Evolutionary conservation across 2,797 vertebrate genomes (phyloP).

Genomic region (Sebastes diploproa): DNA sequence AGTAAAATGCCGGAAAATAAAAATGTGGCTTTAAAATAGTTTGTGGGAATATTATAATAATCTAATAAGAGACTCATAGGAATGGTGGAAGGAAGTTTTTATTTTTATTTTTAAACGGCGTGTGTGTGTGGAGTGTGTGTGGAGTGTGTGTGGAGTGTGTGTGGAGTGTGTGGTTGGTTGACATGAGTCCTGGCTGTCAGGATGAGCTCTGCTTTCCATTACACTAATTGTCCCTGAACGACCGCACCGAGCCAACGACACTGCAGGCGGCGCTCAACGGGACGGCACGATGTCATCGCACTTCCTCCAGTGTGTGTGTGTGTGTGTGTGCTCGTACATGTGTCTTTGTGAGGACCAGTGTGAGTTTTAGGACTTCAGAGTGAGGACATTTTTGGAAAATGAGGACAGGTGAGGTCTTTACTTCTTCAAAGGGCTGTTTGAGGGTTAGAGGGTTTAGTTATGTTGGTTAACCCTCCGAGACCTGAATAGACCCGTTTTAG

Average conservation of each 20-base stretch:
- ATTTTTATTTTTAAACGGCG: neutral
- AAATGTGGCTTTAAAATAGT: neutral
- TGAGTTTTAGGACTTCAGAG: neutral
- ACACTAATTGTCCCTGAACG: slow-evolving; percentile 25
- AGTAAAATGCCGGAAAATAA: neutral
- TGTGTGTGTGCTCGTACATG: neutral
- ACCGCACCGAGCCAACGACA: slow-evolving; percentile 5
- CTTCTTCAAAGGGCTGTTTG: no score
- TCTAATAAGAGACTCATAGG: neutral
- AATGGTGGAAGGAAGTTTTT: neutral
- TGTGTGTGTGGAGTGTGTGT: slow-evolving; percentile 7
- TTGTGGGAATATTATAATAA: neutral
- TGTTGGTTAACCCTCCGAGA: no score
- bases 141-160: neutral
- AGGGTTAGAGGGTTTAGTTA: no score
- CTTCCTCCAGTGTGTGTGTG: neutral
- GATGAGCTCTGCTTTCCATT: slow-evolving; percentile 49
- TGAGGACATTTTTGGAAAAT: neutral
- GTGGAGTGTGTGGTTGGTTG: neutral
- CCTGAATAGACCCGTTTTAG: no score
- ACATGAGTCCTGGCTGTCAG: slow-evolving; percentile 27
- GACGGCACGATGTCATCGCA: slow-evolving; percentile 12
- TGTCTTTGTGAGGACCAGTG: neutral
- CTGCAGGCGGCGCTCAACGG: slow-evolving; percentile 18
- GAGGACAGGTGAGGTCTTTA: no score